Evolutionary conservation across 2,113 vertebrate genomes (phyloP), one percentile per base, ranked within the genome.

Genomic region (Anoplopoma fimbria): DNA sequence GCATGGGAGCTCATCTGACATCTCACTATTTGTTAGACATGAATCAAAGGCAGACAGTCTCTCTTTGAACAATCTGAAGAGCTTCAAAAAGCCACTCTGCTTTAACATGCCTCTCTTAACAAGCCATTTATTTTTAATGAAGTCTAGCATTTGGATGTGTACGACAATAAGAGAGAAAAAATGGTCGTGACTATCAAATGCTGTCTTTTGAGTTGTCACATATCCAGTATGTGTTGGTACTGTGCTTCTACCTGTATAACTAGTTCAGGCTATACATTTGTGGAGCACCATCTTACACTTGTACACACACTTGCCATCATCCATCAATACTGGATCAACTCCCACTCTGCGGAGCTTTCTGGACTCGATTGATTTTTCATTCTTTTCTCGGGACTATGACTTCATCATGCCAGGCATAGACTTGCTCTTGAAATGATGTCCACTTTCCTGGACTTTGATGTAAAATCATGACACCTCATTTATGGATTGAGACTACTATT

Each of bases 321-420:
- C 65, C 80, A 91, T 92, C 82, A 81, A 83, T 85, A 82, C 40
- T 88, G 88, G 83, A 89, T 85, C 81, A 82, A 38, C 81, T 85
- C 83, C 79, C 81, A 86, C 82, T 87, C 86, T 79, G 72, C 62
- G 51, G 55, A 77, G 75, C 10, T 62, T n/a, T 69, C 57, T 61
- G 69, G 71, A 72, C 74, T 61, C 57, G 63, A 93, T 94, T 85
- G 91, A 93, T 91, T 93, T 90, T 71, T 88, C 60, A 84, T 91
- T 90, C 78, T 87, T 61, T 91, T 90, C 78, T 87, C 63, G 38
- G 34, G 61, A 58, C 77, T 77, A 60, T 70, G 86, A 89, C 82
- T 82, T 83, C 78, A 90, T 90, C 77, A 79, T 51, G 69, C 71
- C 40, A 45, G 69, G 27, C 82, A 65, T 9, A 58, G 36, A 36